Conservation (phyloP, 2,113 vertebrate genomes). For the Myrmecobius fasciatus region DNA sequence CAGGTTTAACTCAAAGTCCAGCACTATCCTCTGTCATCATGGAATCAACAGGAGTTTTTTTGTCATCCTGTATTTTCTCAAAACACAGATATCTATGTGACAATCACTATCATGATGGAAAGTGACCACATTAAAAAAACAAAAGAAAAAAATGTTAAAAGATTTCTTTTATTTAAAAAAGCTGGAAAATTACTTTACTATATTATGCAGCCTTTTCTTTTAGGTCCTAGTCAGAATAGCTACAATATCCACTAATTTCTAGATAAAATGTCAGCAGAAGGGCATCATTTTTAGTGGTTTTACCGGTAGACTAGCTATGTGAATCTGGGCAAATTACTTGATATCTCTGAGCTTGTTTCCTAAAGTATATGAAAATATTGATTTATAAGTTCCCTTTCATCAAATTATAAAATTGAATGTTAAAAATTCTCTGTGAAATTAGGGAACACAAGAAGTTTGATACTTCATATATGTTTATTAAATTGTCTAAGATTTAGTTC, state of each 20-base stretch:
- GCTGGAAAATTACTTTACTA: background rate
- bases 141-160: background rate
- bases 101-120: too few relatives aligned
- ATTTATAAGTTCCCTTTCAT: background rate
- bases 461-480: background rate
- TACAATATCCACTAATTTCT: background rate
- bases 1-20: background rate
- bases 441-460: background rate
- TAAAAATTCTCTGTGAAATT: background rate
- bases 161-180: background rate
- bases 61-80: too few relatives aligned
- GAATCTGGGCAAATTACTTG: background rate
- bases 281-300: background rate
- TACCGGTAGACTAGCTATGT: background rate
- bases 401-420: background rate
- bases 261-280: background rate
- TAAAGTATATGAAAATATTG: background rate
- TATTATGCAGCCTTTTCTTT: background rate
- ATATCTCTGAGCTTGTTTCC: background rate
- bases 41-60: too few relatives aligned
- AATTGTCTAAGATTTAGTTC: background rate
- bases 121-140: too few relatives aligned
- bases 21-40: background rate
- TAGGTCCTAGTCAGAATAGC: background rate
- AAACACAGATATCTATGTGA: too few relatives aligned